Evolutionary conservation across 2,113 vertebrate species (phyloP), one percentile per base, ranked within the genome.

Genomic region (Mormyrus lacerda): DNA sequence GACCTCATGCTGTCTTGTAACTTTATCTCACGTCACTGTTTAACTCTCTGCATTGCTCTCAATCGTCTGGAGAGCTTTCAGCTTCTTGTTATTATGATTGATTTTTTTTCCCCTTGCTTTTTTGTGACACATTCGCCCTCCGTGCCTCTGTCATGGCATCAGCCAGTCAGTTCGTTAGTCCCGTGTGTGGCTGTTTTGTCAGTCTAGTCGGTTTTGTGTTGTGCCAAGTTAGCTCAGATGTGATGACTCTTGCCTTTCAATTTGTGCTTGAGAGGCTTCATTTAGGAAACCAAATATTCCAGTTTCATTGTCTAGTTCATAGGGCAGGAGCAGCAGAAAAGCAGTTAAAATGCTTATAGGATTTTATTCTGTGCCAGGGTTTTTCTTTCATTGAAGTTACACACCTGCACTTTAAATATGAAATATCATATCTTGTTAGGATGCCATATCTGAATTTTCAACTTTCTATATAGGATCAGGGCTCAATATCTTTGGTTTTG

Each of bases 1-100:
- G 97, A 96, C 94, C 94, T 92, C 94, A 96, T 97, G 94, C 96
- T 96, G 94, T 95, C 93, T 95, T 84, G 91, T 93, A 90, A 88
- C 89, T 85, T 87, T 90, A 90, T 89, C 92, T 92, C 92, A 93
- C 95, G 91, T 96, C 95, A 95, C 94, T 93, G 92, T 95, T 91
- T 93, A 91, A 94, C 91, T 90, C 90, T 89, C 90, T 90, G 91
- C 91, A 69, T 92, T 51, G 69, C 87, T 73, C 86, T 90, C 87
- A 91, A 47, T 88, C 76, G 89, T 88, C 76, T 42, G 31, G 87
- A 87, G 35, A 53, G 79, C 39, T 90, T 88, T 85, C 79, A 85
- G 87, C 79, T 88, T 88, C 15, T 65, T 87, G 50, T 92, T 89
- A 85, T 92, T 89, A 31, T 51, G n/a, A 65, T 65, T 48, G 21